These are phyloP conservation scores for Hapalemur alaotrensis DNA, from an alignment of 2,797 vertebrate genomes.

Conservation along the genomic window DNA sequence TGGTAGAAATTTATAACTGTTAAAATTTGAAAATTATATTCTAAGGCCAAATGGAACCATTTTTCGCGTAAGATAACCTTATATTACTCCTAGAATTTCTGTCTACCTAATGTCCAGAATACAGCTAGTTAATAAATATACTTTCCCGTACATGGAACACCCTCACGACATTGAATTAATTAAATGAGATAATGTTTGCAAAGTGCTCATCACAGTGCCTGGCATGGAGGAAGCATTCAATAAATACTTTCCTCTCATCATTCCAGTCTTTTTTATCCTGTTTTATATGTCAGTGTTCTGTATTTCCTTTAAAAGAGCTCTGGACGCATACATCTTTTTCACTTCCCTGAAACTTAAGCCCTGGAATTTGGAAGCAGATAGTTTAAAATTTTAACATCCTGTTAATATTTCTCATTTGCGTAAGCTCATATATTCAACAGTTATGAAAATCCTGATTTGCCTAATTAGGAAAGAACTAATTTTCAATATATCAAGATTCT, in stretches of 20 bases:
- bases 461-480: not conserved
- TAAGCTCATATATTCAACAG: not conserved
- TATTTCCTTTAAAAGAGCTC: not conserved
- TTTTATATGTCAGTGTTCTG: not conserved
- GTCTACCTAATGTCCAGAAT: not conserved
- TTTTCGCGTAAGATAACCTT: slow-evolving; percentile 13
- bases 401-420: not conserved
- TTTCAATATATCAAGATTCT: not conserved
- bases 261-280: not conserved
- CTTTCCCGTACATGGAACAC: not conserved
- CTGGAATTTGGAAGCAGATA: not conserved
- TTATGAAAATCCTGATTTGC: slow-evolving; percentile 3
- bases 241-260: not conserved
- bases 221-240: not conserved
- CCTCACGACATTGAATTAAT: not conserved
- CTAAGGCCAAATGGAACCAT: not conserved
- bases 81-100: not conserved
- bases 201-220: no score
- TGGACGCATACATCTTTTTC: not conserved
- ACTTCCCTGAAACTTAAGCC: not conserved
- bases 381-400: not conserved
- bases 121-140: not conserved
- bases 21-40: slow-evolving; percentile 26
- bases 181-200: not conserved
- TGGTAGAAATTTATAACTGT: not conserved